Conservation (phyloP, 2,113 vertebrate genomes). For the Ornithorhynchus anatinus region DNA sequence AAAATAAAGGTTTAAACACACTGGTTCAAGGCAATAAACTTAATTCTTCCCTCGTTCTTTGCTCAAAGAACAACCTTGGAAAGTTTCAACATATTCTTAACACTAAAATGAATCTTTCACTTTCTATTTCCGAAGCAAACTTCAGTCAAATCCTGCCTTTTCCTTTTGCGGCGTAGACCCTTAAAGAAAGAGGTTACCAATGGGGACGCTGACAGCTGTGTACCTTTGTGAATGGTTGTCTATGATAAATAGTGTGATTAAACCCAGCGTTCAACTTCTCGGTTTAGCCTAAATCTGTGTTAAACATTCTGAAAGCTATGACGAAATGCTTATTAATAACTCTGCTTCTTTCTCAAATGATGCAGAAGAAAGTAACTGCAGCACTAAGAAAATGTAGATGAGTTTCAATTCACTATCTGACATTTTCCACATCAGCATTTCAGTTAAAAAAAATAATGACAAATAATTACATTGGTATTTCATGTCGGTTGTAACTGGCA, state of each 20-base stretch:
- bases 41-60: no score
- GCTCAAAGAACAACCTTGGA: no score
- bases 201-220: neutral
- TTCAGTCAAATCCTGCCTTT: no score
- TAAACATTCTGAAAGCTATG: neutral
- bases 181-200: neutral
- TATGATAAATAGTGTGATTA: neutral
- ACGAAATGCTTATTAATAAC: neutral
- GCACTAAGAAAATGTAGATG: constrained; percentile 44
- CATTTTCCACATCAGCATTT: constrained; percentile 29
- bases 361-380: constrained; percentile 39
- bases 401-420: constrained; percentile 29
- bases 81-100: no score
- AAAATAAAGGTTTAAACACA: no score
- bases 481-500: neutral
- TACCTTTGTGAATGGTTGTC: neutral
- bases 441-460: constrained; percentile 3
- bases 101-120: no score
- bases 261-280: neutral
- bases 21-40: no score
- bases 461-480: constrained; percentile 38
- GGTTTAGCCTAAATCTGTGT: neutral
- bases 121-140: no score
- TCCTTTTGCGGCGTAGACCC: no score
- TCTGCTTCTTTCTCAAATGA: constrained; percentile 19